A percentile compares a stretch with the other conserved stretches of the same genome.
These are phyloP conservation scores for Anarhynchus alexandrinus DNA, from an alignment of 2,113 vertebrate species.

Conservation along the genomic window DNA sequence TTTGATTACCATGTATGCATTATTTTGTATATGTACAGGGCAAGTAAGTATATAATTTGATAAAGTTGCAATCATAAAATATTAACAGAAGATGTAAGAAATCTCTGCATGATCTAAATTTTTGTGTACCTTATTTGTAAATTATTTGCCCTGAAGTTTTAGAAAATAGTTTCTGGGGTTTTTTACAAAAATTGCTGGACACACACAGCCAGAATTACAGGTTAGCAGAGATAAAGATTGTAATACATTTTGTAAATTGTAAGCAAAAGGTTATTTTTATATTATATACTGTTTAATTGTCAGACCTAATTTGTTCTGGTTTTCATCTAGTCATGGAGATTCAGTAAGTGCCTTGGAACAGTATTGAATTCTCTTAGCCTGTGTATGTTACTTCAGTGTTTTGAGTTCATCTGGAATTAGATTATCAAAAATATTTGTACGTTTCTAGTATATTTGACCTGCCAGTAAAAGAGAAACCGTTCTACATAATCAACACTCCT, in stretches of 20 bases:
- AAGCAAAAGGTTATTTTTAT: slow-evolving; percentile 99
- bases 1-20: slow-evolving; percentile 85
- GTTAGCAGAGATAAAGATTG: slow-evolving; percentile 89
- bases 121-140: slow-evolving; percentile 89
- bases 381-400: slow-evolving; percentile 74
- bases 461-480: slow-evolving; percentile 80
- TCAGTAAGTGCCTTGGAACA: slow-evolving; percentile 94
- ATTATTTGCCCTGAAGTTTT: slow-evolving; percentile 91
- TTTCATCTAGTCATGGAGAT: slow-evolving; percentile 82
- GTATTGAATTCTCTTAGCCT: slow-evolving; percentile 81
- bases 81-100: slow-evolving; percentile 99
- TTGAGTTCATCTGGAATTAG: slow-evolving; percentile 71
- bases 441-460: slow-evolving; percentile 85
- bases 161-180: slow-evolving; percentile 86
- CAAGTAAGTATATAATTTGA: slow-evolving; percentile 94
- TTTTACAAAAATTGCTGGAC: slow-evolving; percentile 80
- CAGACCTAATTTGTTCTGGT: slow-evolving; percentile 74
- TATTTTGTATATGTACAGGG: slow-evolving; percentile 95
- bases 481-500: slow-evolving; percentile 57
- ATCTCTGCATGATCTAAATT: slow-evolving; percentile 90
- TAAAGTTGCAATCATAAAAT: slow-evolving; percentile 87
- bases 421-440: slow-evolving; percentile 69
- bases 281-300: slow-evolving; percentile 87
- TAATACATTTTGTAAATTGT: slow-evolving; percentile 98
- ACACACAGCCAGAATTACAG: slow-evolving; percentile 78